Conservation (phyloP, 92 coral and sea anemone genomes). For the Palythoa heliodiscus region DNA sequence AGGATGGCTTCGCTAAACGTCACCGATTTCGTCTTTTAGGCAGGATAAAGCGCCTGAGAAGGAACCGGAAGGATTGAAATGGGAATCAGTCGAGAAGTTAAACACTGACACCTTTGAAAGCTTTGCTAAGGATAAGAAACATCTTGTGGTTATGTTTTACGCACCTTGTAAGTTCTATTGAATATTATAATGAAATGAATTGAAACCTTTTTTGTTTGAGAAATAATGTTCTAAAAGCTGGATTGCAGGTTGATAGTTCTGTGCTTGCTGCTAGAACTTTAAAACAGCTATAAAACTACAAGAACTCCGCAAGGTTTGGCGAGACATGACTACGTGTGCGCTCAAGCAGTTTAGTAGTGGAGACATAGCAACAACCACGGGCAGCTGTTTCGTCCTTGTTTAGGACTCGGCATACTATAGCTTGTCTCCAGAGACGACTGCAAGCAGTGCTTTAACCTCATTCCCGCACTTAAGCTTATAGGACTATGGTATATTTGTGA, state of each 20-base stretch:
- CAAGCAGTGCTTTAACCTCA: too few species aligned
- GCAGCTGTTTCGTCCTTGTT: too few species aligned
- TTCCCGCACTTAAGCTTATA: too few species aligned
- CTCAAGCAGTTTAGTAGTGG: too few species aligned
- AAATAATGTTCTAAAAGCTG: neutral
- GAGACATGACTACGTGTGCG: too few species aligned
- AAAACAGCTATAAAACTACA: too few species aligned
- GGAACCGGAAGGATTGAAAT: slow-evolving; percentile 35
- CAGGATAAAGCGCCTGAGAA: slow-evolving; percentile 34
- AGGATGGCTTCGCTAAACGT: neutral
- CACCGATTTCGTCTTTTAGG: neutral
- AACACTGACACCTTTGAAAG: slow-evolving; percentile 58
- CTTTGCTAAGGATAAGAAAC: slow-evolving; percentile 70
- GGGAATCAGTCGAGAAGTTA: slow-evolving; percentile 46
- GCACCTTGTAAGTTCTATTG: slow-evolving; percentile 85
- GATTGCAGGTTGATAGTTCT: neutral
- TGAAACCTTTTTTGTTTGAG: neutral
- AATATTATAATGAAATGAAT: neutral
- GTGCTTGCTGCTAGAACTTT: too few species aligned
- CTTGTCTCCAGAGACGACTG: too few species aligned
- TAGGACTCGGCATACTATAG: too few species aligned
- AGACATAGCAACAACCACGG: too few species aligned
- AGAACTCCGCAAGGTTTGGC: too few species aligned
- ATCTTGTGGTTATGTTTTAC: slow-evolving; percentile 87
- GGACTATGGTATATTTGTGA: too few species aligned